Evolutionary conservation across 2,888 invertebrate species (phyloP).

Genomic region (Acholoe squamosa): DNA sequence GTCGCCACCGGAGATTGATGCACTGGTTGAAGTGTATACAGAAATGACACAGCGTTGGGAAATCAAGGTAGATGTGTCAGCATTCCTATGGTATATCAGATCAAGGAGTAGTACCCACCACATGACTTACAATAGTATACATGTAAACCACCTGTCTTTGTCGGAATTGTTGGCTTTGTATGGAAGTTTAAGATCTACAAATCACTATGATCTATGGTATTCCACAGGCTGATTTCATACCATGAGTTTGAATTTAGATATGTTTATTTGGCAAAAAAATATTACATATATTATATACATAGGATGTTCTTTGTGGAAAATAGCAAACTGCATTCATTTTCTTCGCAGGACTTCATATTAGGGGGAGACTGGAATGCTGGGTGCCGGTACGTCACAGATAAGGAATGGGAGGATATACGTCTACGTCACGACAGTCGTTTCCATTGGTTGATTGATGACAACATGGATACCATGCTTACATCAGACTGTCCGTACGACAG

Average conservation of each 20-base stretch:
- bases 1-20: constrained; percentile 23
- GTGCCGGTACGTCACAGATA: constrained; percentile 13
- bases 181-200: not conserved
- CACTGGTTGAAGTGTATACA: constrained; percentile 16
- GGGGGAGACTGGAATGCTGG: constrained; percentile 54
- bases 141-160: not conserved
- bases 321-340: no score
- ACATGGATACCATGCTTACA: constrained; percentile 35
- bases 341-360: constrained; percentile 10
- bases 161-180: no score
- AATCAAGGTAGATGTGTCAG: not conserved
- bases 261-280: no score
- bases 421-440: constrained; percentile 43
- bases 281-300: no score
- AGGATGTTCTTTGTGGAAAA: no score
- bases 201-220: not conserved
- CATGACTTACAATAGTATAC: not conserved
- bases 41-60: constrained; percentile 13
- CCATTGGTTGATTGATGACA: constrained; percentile 38
- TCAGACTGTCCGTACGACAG: constrained; percentile 52
- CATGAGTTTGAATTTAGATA: no score
- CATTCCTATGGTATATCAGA: not conserved
- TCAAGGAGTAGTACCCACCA: not conserved
- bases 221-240: not conserved
- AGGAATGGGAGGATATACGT: constrained; percentile 24